Conservation (phyloP, 2,113 vertebrate species). For the Microcebus lehilahytsara region DNA sequence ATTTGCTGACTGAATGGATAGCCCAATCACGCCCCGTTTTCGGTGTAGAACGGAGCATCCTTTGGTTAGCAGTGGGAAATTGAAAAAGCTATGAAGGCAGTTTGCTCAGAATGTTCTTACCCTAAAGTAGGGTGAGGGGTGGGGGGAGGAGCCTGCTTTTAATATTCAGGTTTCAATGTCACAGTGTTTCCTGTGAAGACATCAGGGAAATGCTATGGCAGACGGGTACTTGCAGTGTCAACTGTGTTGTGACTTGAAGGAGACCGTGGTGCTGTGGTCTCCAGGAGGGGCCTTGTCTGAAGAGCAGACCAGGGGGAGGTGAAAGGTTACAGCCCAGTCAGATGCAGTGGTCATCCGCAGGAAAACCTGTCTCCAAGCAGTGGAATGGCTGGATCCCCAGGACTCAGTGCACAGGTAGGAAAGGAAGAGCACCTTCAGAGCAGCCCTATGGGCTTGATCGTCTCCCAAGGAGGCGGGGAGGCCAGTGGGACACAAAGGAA, state of each 20-base stretch:
- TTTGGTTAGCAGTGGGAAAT: background rate
- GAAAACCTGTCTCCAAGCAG: background rate
- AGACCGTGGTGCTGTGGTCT: background rate
- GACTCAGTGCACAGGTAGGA: background rate
- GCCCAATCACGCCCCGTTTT: background rate
- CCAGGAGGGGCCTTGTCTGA: background rate
- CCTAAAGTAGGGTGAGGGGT: background rate
- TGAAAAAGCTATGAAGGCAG: background rate
- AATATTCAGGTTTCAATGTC: conserved; percentile 6
- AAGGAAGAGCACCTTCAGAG: background rate
- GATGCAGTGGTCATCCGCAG: background rate
- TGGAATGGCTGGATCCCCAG: background rate
- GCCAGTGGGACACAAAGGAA: background rate
- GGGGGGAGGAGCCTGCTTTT: background rate
- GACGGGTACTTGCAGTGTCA: background rate
- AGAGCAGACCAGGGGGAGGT: background rate
- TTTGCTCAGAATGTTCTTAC: background rate
- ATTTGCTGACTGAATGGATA: background rate
- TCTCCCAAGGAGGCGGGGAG: background rate
- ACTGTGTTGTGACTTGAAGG: background rate
- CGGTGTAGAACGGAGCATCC: background rate
- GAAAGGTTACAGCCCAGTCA: background rate
- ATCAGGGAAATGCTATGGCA: background rate
- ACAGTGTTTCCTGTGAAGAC: background rate
- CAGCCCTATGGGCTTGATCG: background rate